Evolutionary conservation across 2,113 vertebrate species (phyloP).

Genomic region (Phylloscopus whistleri): DNA sequence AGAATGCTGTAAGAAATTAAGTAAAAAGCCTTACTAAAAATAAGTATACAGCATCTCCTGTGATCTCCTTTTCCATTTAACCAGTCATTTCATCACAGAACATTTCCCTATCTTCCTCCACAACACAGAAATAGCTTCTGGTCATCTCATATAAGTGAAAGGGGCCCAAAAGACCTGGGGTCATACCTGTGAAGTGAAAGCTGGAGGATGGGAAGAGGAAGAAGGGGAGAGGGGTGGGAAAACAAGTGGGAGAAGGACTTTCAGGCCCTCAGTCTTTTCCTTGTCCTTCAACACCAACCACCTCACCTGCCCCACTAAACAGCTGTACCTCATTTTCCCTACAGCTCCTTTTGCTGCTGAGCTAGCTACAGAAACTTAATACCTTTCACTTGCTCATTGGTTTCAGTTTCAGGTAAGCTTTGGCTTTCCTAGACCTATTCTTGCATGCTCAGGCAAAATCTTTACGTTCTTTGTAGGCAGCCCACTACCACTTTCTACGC

Average conservation of each 20-base stretch:
- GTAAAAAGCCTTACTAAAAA: not conserved
- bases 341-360: not conserved
- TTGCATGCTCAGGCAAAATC: not conserved
- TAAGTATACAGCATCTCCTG: not conserved
- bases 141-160: not conserved
- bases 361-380: not conserved
- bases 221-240: not conserved
- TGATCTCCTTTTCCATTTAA: not conserved
- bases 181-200: not conserved
- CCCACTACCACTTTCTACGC: not conserved
- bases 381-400: not conserved
- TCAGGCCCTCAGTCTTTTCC: not conserved
- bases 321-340: not conserved
- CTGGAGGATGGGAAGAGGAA: not conserved
- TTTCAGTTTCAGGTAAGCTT: not conserved
- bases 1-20: not conserved
- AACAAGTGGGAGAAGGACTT: not conserved
- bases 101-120: not conserved
- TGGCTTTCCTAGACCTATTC: not conserved
- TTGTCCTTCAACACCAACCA: not conserved
- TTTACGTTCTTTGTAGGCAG: not conserved
- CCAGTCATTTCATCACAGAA: not conserved
- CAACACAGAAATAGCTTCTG: not conserved
- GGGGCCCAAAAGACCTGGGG: not conserved
- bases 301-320: not conserved